A percentile compares a stretch with the other conserved stretches of the same genome.
These are phyloP conservation scores for Ispidina lecontei DNA, from an alignment of 2,797 vertebrate species.

Conservation along the genomic window DNA sequence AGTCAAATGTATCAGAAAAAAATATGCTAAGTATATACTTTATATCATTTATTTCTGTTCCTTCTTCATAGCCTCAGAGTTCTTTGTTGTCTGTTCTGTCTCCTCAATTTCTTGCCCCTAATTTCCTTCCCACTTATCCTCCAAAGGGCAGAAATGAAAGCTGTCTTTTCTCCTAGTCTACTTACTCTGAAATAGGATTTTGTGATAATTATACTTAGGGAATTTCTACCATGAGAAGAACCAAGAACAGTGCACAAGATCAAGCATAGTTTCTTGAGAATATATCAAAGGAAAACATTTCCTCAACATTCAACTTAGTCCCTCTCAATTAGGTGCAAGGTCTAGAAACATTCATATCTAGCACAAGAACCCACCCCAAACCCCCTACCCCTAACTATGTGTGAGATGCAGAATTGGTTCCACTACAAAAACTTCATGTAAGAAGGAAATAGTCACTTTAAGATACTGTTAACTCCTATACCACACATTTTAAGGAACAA, in stretches of 20 bases:
- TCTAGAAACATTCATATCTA: not conserved
- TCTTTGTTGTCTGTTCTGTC: not conserved
- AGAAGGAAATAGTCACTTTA: not conserved
- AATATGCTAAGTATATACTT: not conserved
- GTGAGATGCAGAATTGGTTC: not conserved
- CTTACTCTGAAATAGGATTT: not conserved
- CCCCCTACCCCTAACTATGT: not conserved
- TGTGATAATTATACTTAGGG: not conserved
- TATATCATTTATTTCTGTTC: not conserved
- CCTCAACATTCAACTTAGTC: not conserved
- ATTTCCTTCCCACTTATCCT: not conserved
- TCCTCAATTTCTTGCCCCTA: not conserved
- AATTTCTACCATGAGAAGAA: not conserved
- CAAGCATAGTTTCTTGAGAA: not conserved
- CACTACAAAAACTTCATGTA: not conserved
- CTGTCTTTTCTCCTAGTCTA: not conserved
- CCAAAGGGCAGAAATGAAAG: not conserved
- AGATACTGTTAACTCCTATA: not conserved
- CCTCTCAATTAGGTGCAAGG: not conserved
- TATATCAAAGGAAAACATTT: not conserved
- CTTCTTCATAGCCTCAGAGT: not conserved
- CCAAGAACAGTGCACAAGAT: not conserved
- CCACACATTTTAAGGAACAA: not conserved
- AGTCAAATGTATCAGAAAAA: not conserved
- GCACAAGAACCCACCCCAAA: not conserved